These are phyloP conservation scores for Berghia stephanieae DNA, from an alignment of 1,140 invertebrate species.

Conservation along the genomic window DNA sequence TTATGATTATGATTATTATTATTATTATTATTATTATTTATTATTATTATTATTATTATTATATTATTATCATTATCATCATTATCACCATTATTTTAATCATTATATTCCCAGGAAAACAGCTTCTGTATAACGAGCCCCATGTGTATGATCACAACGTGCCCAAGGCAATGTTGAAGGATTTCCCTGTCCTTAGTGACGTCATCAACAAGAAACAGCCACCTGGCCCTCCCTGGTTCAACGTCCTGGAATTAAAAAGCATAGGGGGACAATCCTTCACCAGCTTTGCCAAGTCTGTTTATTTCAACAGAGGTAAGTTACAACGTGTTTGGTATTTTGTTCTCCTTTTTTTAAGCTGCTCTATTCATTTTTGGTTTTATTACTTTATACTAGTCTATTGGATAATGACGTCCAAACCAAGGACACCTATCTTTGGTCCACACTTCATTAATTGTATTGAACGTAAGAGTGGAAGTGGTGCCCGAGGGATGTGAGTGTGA, in stretches of 20 bases:
- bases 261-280: conserved; percentile 73
- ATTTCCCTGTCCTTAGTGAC: conserved; percentile 72
- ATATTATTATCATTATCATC: neutral
- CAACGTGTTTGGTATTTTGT: neutral
- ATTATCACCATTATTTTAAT: conserved; percentile 13
- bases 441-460: neutral
- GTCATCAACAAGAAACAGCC: conserved; percentile 70
- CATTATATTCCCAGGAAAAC: conserved; percentile 58
- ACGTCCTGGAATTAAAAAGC: conserved; percentile 72
- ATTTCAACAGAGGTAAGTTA: conserved; percentile 73
- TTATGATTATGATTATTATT: too few relatives aligned
- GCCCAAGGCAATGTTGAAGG: conserved; percentile 66
- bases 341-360: too few relatives aligned
- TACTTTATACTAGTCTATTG: neutral
- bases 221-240: conserved; percentile 75
- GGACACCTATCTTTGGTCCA: neutral
- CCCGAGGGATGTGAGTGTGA: too few relatives aligned
- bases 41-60: neutral
- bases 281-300: conserved; percentile 81
- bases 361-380: too few relatives aligned
- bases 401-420: neutral
- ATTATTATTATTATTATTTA: too few relatives aligned
- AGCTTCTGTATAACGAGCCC: conserved; percentile 82
- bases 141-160: conserved; percentile 74
- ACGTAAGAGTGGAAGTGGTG: neutral